These are phyloP conservation scores for Chelonoidis abingdonii DNA, from an alignment of 2,113 vertebrate species.

Conservation along the genomic window DNA sequence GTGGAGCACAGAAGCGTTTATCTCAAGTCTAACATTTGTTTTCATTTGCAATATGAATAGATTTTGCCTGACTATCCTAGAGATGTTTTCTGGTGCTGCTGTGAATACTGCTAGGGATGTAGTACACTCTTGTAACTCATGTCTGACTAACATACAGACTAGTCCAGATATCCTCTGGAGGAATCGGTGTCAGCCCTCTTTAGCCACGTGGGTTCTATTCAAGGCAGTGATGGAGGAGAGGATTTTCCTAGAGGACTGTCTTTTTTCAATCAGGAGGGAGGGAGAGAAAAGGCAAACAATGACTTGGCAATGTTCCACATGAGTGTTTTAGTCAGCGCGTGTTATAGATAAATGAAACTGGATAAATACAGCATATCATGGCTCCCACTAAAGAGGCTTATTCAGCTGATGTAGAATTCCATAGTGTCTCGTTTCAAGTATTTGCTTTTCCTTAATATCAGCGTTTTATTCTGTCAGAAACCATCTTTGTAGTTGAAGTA, in stretches of 20 bases:
- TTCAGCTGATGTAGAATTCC: constrained; percentile 4
- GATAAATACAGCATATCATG: not conserved
- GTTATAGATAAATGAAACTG: not conserved
- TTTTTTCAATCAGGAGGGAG: not conserved
- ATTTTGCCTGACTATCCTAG: not conserved
- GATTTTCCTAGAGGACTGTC: constrained; percentile 13
- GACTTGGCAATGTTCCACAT: not conserved
- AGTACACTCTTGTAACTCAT: not conserved
- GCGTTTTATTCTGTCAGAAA: not conserved
- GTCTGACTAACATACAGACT: not conserved
- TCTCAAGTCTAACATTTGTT: not conserved
- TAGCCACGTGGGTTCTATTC: not conserved
- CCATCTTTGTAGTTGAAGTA: not conserved
- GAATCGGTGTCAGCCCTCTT: not conserved
- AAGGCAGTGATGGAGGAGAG: not conserved
- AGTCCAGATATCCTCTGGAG: not conserved
- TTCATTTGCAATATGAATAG: not conserved
- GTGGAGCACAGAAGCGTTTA: not conserved
- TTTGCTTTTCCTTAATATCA: not conserved
- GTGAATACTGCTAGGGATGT: not conserved
- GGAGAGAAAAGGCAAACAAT: not conserved
- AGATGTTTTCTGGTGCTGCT: not conserved
- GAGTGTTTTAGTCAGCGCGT: not conserved
- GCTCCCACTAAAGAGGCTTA: constrained; percentile 1
- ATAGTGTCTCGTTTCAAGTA: not conserved